Percentiles rank a stretch among this genome's conserved stretches.
These are phyloP conservation scores for Poecilobothrus nobilitatus DNA, from an alignment of 2,888 invertebrate species.

Conservation along the genomic window DNA sequence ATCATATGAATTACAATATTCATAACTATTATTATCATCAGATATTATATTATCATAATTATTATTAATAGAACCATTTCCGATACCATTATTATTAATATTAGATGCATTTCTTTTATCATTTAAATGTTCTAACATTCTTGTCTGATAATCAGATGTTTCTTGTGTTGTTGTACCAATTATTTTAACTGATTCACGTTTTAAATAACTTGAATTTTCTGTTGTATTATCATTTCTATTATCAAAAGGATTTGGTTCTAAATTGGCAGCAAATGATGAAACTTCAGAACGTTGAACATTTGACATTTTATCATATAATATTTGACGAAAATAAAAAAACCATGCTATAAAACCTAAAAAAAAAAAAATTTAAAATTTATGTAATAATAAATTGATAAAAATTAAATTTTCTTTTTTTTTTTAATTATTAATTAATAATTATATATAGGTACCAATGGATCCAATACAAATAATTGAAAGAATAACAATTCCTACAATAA, in stretches of 20 bases:
- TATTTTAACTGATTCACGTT: slow-evolving; percentile 18
- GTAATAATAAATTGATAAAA: no score
- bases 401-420: no score
- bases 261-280: not conserved
- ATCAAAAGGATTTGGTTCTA: slow-evolving; percentile 5
- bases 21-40: slow-evolving; percentile 7
- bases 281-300: not conserved
- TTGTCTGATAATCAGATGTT: slow-evolving; percentile 19
- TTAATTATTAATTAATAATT: no score
- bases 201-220: slow-evolving; percentile 16
- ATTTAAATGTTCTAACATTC: slow-evolving; percentile 7
- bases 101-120: slow-evolving; percentile 5
- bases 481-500: slow-evolving; percentile 21
- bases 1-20: not conserved
- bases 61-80: not conserved
- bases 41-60: not conserved
- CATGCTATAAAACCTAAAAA: slow-evolving; percentile 9
- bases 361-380: not conserved
- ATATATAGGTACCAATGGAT: slow-evolving; percentile 21
- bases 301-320: not conserved
- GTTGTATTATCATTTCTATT: not conserved
- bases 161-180: slow-evolving; percentile 18
- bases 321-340: not conserved
- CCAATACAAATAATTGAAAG: slow-evolving; percentile 20
- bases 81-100: slow-evolving; percentile 10